Base-by-base conservation (phyloP, 2,888 invertebrate species). In the Oscheius onirici region DNA sequence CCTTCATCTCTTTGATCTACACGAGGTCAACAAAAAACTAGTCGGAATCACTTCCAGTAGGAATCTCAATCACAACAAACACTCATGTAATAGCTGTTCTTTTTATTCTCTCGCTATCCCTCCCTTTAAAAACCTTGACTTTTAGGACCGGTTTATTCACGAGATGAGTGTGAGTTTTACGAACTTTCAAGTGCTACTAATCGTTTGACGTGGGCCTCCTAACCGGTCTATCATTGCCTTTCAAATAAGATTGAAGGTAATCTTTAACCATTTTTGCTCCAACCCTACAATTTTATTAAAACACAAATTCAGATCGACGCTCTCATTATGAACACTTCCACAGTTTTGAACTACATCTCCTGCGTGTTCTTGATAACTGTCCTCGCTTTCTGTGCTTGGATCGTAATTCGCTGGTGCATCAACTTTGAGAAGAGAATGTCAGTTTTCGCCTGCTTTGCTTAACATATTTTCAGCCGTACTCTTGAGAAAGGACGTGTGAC, bases 371-470 rank as follows among this genome's bases (percentile, higher is more conserved):
- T 63, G 17, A 26, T 49, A 15, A 20, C 46, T 2, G 63, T 63
- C 1, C 63, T 63, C 8, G 24, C 20, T 24, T 22, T 63, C 49
- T 28, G 63, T n/a, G 46, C 34, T n/a, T 63, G 63, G 63, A 26
- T 63, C 8, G 34, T 63, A 28, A 26, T 63, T n/a, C 46, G 63
- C 10, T 63, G 63, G 63, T 63, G 63, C 26, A 63, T 63, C 17
- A 63, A 26, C 49, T 63, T 63, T 49, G 63, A 63, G 34, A 24
- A 63, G 26, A 46, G 63, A 28, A 63, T 63, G 63, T 63, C 2
- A 49, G 63, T 60, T 22, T 57, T 22, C 3, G 49, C 22, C 15
- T 1, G 20, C 17, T 49, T 26, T 13, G 22, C n/a, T 3, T 22
- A 22, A 55, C 15, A 1, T 26, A 55, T 28, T 40, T 63, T 46